These are phyloP conservation scores for Planiliza haematocheilus DNA, from an alignment of 2,113 vertebrate species.

Conservation along the genomic window DNA sequence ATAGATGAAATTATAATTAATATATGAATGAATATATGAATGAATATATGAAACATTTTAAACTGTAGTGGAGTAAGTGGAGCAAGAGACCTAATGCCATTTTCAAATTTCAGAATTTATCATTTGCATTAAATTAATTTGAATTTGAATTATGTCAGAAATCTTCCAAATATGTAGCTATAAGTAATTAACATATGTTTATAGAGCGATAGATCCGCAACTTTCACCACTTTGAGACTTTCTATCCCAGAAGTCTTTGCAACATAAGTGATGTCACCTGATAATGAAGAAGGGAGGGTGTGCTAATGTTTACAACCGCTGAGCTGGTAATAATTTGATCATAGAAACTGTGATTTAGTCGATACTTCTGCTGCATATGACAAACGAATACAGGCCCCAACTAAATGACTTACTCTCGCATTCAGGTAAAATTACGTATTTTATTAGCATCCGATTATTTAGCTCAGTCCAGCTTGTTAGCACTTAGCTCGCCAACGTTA, in stretches of 20 bases:
- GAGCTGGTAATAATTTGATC: conserved; percentile 35
- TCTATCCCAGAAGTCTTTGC: conserved; percentile 64
- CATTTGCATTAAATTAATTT: too few relatives aligned
- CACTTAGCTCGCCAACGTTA: conserved; percentile 47
- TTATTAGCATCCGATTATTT: background rate
- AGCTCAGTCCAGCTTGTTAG: conserved; percentile 37
- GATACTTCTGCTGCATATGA: conserved; percentile 9
- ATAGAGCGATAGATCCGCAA: too few relatives aligned
- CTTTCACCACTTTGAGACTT: conserved; percentile 16
- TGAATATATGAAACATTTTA: too few relatives aligned
- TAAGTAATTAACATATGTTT: too few relatives aligned
- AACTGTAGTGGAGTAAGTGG: too few relatives aligned
- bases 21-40: too few relatives aligned
- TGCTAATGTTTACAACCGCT: conserved; percentile 77
- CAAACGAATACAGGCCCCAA: background rate
- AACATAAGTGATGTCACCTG: conserved; percentile 70
- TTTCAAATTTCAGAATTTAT: too few relatives aligned
- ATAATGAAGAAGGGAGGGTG: conserved; percentile 47
- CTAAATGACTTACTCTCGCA: conserved; percentile 17
- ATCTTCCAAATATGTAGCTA: too few relatives aligned
- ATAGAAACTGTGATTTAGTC: conserved; percentile 20
- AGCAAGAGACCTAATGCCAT: too few relatives aligned
- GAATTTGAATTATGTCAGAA: too few relatives aligned
- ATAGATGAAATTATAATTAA: too few relatives aligned
- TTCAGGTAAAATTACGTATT: conserved; percentile 53